A percentile compares a stretch with the other conserved stretches of the same genome.
Conservation (phyloP, 2,888 invertebrate species). For the Helleia helle region DNA sequence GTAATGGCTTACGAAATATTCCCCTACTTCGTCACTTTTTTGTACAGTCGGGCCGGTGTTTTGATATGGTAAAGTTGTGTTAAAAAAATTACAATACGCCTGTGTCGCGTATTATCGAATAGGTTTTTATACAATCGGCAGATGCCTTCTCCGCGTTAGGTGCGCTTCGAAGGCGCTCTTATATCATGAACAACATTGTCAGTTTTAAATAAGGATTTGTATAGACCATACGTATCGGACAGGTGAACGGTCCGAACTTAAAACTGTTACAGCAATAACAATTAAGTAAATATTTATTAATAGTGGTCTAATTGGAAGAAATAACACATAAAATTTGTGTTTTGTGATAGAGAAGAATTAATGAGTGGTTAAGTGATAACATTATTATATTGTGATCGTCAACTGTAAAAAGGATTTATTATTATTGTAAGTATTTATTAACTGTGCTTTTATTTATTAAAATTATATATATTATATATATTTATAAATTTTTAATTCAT, state of each 20-base stretch:
- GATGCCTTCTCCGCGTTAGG: constrained; percentile 60
- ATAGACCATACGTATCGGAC: constrained; percentile 68
- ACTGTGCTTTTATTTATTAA: too few relatives aligned
- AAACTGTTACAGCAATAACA: constrained; percentile 24
- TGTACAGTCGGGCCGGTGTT: constrained; percentile 61
- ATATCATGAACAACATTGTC: constrained; percentile 67
- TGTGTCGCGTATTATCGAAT: constrained; percentile 47
- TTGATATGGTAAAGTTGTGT: constrained; percentile 67
- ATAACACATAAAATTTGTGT: constrained; percentile 39
- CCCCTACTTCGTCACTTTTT: constrained; percentile 70
- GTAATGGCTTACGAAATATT: constrained; percentile 72
- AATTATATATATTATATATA: too few relatives aligned
- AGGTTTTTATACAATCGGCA: constrained; percentile 47
- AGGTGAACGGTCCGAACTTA: constrained; percentile 46
- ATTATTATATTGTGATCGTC: constrained; percentile 41
- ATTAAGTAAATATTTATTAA: too few relatives aligned
- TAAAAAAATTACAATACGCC: constrained; percentile 50
- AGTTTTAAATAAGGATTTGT: constrained; percentile 75
- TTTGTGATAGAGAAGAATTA: constrained; percentile 49
- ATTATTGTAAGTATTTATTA: constrained; percentile 51
- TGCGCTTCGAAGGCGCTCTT: constrained; percentile 50
- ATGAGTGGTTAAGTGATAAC: constrained; percentile 51
- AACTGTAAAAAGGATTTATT: constrained; percentile 42
- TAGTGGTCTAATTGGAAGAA: constrained; percentile 56
- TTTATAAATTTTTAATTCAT: too few relatives aligned